phyloP scores from a whole-genome alignment of 2,113 vertebrate genomes.

The Isichthys henryi region DNA sequence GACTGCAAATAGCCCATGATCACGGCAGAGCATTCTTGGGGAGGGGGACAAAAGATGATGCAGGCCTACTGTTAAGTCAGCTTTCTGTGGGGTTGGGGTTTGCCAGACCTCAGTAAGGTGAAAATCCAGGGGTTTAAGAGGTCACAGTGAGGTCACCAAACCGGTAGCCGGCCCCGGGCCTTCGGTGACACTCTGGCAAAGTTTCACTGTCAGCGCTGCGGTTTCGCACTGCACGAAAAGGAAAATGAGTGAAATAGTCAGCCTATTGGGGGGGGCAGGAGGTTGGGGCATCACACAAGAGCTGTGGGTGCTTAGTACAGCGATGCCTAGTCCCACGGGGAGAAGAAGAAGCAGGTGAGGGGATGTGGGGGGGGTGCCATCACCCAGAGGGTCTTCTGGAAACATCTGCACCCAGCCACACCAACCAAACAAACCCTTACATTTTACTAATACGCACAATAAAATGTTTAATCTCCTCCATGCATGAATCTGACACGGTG shows the following conservation, averaged over 20 bases:
- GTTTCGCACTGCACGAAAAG: background rate
- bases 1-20: background rate
- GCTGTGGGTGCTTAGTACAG: background rate
- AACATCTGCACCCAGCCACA: background rate
- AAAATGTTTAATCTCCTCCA: background rate
- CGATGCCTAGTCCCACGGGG: background rate
- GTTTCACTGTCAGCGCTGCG: background rate
- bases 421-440: background rate
- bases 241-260: background rate
- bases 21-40: background rate
- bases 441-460: background rate
- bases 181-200: background rate
- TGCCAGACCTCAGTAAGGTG: background rate
- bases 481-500: background rate
- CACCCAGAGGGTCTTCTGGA: background rate
- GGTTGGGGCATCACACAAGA: background rate
- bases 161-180: background rate
- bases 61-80: background rate
- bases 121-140: background rate
- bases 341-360: background rate
- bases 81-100: background rate
- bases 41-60: background rate
- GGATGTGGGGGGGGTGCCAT: background rate
- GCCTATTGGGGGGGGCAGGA: background rate
- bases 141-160: background rate